Percentiles rank a stretch among this genome's conserved stretches.
Evolutionary conservation across 2,888 invertebrate genomes (phyloP).

Genomic region (Panopea generosa): DNA sequence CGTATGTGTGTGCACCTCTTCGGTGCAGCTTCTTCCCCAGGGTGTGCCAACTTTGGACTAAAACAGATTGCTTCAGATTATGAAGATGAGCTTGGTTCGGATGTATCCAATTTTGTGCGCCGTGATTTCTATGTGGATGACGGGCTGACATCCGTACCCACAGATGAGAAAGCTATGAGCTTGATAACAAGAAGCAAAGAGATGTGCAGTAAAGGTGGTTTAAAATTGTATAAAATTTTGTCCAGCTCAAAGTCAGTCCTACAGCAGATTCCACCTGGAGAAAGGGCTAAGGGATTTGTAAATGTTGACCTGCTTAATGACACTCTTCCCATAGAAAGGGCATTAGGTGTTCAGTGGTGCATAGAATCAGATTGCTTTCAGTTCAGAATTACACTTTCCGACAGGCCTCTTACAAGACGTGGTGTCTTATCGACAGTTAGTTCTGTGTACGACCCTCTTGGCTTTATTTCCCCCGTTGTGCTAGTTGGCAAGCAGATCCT

Average conservation of each 20-base stretch:
- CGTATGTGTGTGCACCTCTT: constrained; percentile 55
- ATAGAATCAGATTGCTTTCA: constrained; percentile 48
- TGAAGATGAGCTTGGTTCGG: constrained; percentile 18
- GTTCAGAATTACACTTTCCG: constrained; percentile 29
- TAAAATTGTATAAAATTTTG: constrained; percentile 57
- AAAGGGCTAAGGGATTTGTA: constrained; percentile 27
- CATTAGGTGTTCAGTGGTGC: constrained; percentile 53
- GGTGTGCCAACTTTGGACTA: constrained; percentile 57
- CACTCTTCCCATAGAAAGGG: constrained; percentile 39
- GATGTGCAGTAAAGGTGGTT: constrained; percentile 29
- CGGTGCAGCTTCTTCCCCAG: constrained; percentile 55
- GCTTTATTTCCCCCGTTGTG: constrained; percentile 54
- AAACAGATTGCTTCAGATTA: constrained; percentile 37
- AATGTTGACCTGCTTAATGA: constrained; percentile 40
- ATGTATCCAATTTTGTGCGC: constrained; percentile 41
- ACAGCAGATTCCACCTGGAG: constrained; percentile 6
- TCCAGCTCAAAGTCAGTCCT: constrained; percentile 58
- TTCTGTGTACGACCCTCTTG: constrained; percentile 56
- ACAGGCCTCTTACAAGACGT: constrained; percentile 30
- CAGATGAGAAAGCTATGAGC: constrained; percentile 32
- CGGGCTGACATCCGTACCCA: constrained; percentile 25
- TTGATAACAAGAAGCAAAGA: constrained; percentile 32
- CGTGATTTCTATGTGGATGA: constrained; percentile 55
- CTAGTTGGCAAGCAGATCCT: constrained; percentile 51
- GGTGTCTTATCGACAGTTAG: constrained; percentile 47